Conservation (phyloP, 64 coral and sea anemone genomes). For the Catalaphyllia jardinei region DNA sequence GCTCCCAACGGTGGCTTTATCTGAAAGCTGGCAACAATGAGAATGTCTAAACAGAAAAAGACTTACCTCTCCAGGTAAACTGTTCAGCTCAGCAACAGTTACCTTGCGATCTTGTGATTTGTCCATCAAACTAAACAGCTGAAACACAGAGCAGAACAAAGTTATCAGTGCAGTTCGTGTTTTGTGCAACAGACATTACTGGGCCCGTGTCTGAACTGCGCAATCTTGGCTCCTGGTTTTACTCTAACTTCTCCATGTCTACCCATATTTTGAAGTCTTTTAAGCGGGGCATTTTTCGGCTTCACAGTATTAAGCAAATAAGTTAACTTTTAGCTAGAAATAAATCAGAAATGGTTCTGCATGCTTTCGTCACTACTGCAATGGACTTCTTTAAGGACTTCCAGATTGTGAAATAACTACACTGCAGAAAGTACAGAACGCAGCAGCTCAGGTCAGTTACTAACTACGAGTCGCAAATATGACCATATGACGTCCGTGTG, state of each 20-base stretch:
- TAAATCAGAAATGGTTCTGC: not conserved
- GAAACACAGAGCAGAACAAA: not conserved
- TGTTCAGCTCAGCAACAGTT: not conserved
- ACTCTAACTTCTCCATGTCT: too few species aligned
- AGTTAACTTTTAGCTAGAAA: too few species aligned
- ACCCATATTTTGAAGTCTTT: too few species aligned
- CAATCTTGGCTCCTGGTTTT: too few species aligned
- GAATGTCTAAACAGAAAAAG: not conserved
- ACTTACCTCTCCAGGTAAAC: not conserved
- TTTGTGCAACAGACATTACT: too few species aligned
- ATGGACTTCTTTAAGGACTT: constrained; percentile 11
- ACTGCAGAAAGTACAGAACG: constrained; percentile 38
- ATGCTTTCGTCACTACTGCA: constrained; percentile 28
- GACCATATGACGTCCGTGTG: too few species aligned
- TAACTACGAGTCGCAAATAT: too few species aligned
- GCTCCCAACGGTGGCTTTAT: too few species aligned
- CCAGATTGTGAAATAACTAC: not conserved
- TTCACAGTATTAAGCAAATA: too few species aligned
- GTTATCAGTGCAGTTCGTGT: not conserved
- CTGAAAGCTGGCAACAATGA: too few species aligned
- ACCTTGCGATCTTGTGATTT: not conserved
- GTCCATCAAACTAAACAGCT: constrained; percentile 21
- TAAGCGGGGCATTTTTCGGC: too few species aligned
- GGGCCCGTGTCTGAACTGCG: too few species aligned
- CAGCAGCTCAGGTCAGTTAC: not conserved